A percentile compares a stretch with the other conserved stretches of the same genome.
Conservation (phyloP, 2,888 invertebrate genomes). For the Agrochola macilenta region DNA sequence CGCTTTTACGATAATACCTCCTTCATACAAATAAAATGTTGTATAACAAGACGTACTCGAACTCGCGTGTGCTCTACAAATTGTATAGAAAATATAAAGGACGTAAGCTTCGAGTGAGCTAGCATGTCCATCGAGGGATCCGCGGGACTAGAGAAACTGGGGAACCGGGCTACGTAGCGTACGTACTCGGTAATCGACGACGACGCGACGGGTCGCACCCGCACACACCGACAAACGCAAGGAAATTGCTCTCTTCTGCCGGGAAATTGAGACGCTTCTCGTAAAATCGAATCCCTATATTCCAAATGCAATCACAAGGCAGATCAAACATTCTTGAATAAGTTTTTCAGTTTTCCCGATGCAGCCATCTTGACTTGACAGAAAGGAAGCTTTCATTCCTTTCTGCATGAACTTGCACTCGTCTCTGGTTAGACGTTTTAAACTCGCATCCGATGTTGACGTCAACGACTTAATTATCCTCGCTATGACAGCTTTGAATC, state of each 20-base stretch:
- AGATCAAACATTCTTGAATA: slow-evolving; percentile 68
- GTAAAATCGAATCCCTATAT: slow-evolving; percentile 77
- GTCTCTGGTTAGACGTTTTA: not conserved
- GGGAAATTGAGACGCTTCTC: slow-evolving; percentile 86
- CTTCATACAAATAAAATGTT: slow-evolving; percentile 59
- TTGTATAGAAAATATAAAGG: slow-evolving; percentile 57
- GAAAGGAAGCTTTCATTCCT: slow-evolving; percentile 11
- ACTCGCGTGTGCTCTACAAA: slow-evolving; percentile 45
- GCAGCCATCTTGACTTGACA: slow-evolving; percentile 55
- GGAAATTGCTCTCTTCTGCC: slow-evolving; percentile 84
- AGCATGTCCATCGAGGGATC: slow-evolving; percentile 58
- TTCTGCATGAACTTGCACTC: slow-evolving; percentile 7
- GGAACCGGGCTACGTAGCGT: slow-evolving; percentile 27
- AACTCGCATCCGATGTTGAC: slow-evolving; percentile 1
- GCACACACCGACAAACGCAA: slow-evolving; percentile 79
- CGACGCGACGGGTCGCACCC: slow-evolving; percentile 47
- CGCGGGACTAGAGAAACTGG: slow-evolving; percentile 43
- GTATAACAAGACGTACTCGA: slow-evolving; percentile 56
- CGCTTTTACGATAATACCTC: slow-evolving; percentile 51
- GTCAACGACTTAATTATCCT: slow-evolving; percentile 14
- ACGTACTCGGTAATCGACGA: slow-evolving; percentile 56
- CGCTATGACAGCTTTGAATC: slow-evolving; percentile 10
- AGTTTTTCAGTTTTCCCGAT: slow-evolving; percentile 59
- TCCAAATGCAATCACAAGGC: slow-evolving; percentile 71
- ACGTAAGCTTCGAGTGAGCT: slow-evolving; percentile 51